These are phyloP conservation scores for Mesorhabditis sp. DNA, from an alignment of 2,888 invertebrate genomes.

Conservation along the genomic window DNA sequence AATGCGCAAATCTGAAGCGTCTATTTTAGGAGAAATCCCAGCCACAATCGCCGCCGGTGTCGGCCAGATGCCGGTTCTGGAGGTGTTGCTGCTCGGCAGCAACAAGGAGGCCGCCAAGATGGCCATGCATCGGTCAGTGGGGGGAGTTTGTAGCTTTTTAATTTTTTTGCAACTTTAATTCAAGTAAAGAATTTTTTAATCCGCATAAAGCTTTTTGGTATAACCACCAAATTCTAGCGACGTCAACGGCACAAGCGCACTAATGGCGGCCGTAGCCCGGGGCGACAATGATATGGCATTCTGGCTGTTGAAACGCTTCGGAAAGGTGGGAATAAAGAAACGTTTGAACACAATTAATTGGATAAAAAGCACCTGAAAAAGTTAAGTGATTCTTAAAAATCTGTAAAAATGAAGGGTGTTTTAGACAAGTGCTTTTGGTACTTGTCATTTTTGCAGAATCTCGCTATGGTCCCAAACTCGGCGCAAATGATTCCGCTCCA, in stretches of 20 bases:
- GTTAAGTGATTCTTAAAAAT: background rate
- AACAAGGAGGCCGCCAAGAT: conserved; percentile 9
- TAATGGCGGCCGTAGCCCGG: conserved; percentile 46
- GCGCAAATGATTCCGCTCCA: conserved; percentile 53
- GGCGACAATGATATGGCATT: conserved; percentile 44
- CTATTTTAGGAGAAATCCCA: conserved; percentile 16
- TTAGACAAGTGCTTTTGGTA: no score
- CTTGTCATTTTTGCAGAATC: conserved; percentile 7
- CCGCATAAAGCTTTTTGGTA: background rate
- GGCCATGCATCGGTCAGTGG: conserved; percentile 16
- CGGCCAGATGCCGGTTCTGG: conserved; percentile 20
- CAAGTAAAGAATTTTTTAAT: background rate
- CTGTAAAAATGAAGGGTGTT: background rate
- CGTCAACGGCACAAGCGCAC: conserved; percentile 43
- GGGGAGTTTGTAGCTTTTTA: background rate
- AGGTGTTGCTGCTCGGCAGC: conserved; percentile 17
- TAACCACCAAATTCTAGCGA: conserved; percentile 22
- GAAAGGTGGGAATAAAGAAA: background rate
- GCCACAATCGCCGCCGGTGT: conserved; percentile 20
- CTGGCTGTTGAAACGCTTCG: conserved; percentile 36
- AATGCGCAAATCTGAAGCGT: no score
- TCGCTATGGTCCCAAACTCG: conserved; percentile 44
- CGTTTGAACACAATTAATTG: background rate
- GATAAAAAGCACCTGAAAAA: background rate
- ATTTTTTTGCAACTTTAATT: no score